Evolutionary conservation across 2,888 invertebrate species (phyloP), one percentile per base, ranked within the genome.

Genomic region (Hyppa rectilinea): DNA sequence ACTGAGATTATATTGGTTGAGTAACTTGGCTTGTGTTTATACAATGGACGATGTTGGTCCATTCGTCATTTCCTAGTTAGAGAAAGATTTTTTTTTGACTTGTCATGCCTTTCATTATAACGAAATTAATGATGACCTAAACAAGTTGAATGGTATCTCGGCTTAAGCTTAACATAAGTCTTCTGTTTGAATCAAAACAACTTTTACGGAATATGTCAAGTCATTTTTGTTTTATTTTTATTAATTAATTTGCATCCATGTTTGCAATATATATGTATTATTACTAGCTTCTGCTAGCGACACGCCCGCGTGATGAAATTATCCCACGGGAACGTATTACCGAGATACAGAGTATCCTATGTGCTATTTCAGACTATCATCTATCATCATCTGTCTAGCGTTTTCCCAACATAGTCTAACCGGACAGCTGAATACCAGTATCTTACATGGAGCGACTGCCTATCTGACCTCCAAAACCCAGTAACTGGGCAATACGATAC

Each of bases 1-100:
- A 60, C 43, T 68, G 12, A 71, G 71, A 82, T 75, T 71, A 80
- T 43, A 59, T 50, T 60, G 63, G 82, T 74, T 69, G 75, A 45
- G 69, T 65, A 82, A 70, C 61, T 56, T 64, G 55, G 40, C 53
- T 60, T 47, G 23, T 53, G 23, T 64, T 47, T 61, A 64, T 50
- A 81, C 71, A 70, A 70, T 77, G 47, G 47, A 5, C 58, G 2
- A 62, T 53, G 60, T 17, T 71, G 78, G 60, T 2, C 52, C 36
- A 59, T 59, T 62, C 49, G n/a, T 45, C 49, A 43, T 26, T 77
- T 80, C 52, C 67, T 58, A n/a, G 14, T 58, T 36, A 12, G 6
- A 31, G 34, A 65, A 47, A 60, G 49, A 72, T n/a, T 45, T 47
- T 1, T 45, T 34, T 70, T 34, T 56, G 26, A 29, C 45, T 38